Percentiles rank a stretch among this genome's conserved stretches.
Evolutionary conservation across 1,140 invertebrate genomes (phyloP).

Genomic region (Chrysomallon squamiferum): DNA sequence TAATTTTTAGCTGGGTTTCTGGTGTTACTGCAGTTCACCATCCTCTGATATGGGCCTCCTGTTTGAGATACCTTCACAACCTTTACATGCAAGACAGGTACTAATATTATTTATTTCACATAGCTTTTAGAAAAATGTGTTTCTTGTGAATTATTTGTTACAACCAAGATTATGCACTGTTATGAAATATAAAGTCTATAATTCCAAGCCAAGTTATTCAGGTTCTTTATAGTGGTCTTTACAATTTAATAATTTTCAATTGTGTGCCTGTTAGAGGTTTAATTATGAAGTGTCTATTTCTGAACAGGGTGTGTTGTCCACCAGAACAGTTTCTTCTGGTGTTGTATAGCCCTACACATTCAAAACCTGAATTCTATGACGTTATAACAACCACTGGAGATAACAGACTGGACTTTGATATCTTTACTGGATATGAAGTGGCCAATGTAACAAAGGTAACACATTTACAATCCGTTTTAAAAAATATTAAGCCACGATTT

Average conservation of each 20-base stretch:
- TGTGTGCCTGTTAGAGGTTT: too few species aligned
- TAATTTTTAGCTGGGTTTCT: constrained; percentile 56
- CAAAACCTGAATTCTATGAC: constrained; percentile 59
- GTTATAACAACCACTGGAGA: constrained; percentile 30
- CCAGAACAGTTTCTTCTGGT: constrained; percentile 57
- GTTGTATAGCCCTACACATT: constrained; percentile 55
- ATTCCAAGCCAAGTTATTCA: too few species aligned
- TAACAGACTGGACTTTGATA: constrained; percentile 42
- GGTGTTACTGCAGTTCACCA: constrained; percentile 52
- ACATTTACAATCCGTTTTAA: not conserved
- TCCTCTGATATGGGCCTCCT: constrained; percentile 58
- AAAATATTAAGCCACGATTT: not conserved
- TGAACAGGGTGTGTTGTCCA: constrained; percentile 53
- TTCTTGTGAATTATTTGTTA: too few species aligned
- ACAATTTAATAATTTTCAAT: too few species aligned
- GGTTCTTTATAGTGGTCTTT: too few species aligned
- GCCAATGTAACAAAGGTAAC: constrained; percentile 50
- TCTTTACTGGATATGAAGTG: constrained; percentile 51
- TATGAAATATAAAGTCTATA: too few species aligned
- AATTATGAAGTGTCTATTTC: too few species aligned
- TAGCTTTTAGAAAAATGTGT: too few species aligned
- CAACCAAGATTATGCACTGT: too few species aligned
- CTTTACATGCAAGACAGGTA: constrained; percentile 54
- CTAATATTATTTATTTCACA: too few species aligned
- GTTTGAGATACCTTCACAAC: constrained; percentile 54